Base-by-base conservation (phyloP, 2,797 vertebrate genomes). In the Rhadinocentrus ornatus region DNA sequence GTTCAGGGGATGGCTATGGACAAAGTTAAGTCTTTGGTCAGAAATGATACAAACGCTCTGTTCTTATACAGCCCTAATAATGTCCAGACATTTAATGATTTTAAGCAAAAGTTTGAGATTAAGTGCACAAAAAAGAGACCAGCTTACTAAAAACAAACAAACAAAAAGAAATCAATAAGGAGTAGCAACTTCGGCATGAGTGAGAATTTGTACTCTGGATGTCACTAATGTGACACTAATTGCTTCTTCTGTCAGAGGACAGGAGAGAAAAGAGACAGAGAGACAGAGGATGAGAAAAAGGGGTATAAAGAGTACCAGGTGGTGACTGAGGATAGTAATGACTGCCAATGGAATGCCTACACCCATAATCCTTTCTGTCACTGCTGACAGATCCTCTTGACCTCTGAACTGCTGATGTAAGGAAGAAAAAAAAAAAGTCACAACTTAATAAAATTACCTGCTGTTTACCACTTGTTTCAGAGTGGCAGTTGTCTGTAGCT, bases 141-240 rank as follows among this genome's bases (percentile, higher is more conserved):
- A 81, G 53, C 63, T 34, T 46, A 29, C 27, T 61, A 56, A 24
- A 61, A 53, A 66, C 53, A 22, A 26, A 22, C 18, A 62, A 26
- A 67, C 55, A 63, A 52, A 32, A 46, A 56, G 16, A 13, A 15
- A 50, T 48, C 29, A 13, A 52, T n/a, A 44, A 41, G 56, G 0
- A 63, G 31, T 34, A 75, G 85, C 84, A 78, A 83, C 82, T 83
- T 86, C 82, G 91, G 84, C 89, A 82, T 70, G 84, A 83, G 84
- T 78, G 78, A 53, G 86, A 89, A 88, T 88, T 86, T 66, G 81
- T 88, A 81, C 84, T 85, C 76, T 88, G 84, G 89, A 88, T 86
- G 86, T 91, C 70, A 7, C 91, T 94, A 93, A 94, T 94, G 92
- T 93, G 93, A 94, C 94, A 94, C 92, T 94, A 95, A 94, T 94